Evolutionary conservation across 1,140 invertebrate species (phyloP).

Genomic region (Sitodiplosis mosellana): DNA sequence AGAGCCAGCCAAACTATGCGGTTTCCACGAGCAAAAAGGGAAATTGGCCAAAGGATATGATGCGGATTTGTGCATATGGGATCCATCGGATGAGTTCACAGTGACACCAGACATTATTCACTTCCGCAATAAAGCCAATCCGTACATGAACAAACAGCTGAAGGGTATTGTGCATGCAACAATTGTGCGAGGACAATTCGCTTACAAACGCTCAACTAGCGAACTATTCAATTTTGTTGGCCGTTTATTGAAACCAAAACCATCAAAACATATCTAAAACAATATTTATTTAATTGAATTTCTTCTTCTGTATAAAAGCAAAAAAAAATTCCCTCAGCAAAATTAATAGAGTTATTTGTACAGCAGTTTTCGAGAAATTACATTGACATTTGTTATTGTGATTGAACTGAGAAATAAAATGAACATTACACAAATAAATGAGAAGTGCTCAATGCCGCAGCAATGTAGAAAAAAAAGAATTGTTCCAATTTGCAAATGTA

Average conservation of each 20-base stretch:
- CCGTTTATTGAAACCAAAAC: conserved; percentile 16
- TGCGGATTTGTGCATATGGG: conserved; percentile 53
- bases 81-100: conserved; percentile 37
- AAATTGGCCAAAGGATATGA: conserved; percentile 38
- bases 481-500: too few relatives aligned
- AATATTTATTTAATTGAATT: too few relatives aligned
- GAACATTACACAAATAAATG: too few relatives aligned
- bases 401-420: too few relatives aligned
- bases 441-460: too few relatives aligned
- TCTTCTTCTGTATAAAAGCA: too few relatives aligned
- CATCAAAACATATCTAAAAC: conserved; percentile 5
- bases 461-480: too few relatives aligned
- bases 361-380: too few relatives aligned
- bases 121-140: conserved; percentile 40
- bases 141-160: conserved; percentile 33
- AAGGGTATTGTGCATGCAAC: conserved; percentile 37
- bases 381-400: too few relatives aligned
- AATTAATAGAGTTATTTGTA: too few relatives aligned
- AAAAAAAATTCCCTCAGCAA: too few relatives aligned
- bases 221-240: conserved; percentile 19
- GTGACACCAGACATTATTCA: conserved; percentile 31
- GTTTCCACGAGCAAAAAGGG: conserved; percentile 38
- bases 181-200: conserved; percentile 33
- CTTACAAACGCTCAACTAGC: conserved; percentile 19
- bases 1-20: conserved; percentile 39